phyloP scores from a whole-genome alignment of 2,113 vertebrate genomes.

The Nannospalax galili region DNA sequence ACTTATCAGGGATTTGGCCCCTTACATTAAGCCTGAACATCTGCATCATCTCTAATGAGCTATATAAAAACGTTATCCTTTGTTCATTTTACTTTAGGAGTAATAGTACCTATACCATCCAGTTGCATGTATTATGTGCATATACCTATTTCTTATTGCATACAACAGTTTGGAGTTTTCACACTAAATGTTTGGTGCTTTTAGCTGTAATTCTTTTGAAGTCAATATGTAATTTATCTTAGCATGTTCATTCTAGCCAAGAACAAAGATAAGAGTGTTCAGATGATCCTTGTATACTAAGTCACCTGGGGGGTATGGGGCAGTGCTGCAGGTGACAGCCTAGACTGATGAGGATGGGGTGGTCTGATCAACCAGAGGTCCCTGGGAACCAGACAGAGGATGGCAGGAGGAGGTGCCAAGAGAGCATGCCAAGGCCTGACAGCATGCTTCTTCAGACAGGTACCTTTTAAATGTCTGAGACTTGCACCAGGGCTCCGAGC shows the following conservation, averaged over 20 bases:
- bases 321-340: neutral
- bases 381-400: neutral
- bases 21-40: neutral
- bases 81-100: neutral
- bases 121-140: neutral
- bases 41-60: neutral
- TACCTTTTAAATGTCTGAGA: neutral
- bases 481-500: neutral
- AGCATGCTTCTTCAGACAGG: neutral
- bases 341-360: neutral
- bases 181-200: no score
- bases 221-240: neutral
- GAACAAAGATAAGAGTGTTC: neutral
- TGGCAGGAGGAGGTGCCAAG: neutral
- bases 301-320: neutral
- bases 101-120: neutral
- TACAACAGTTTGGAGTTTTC: neutral
- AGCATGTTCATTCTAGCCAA: neutral
- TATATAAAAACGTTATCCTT: neutral
- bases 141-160: neutral
- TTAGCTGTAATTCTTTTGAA: neutral
- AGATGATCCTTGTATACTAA: neutral
- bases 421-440: neutral
- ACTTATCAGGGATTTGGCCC: no score
- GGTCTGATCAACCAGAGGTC: conserved; percentile 30